Base-by-base conservation (phyloP, 2,113 vertebrate species). In the Haemorhous mexicanus region DNA sequence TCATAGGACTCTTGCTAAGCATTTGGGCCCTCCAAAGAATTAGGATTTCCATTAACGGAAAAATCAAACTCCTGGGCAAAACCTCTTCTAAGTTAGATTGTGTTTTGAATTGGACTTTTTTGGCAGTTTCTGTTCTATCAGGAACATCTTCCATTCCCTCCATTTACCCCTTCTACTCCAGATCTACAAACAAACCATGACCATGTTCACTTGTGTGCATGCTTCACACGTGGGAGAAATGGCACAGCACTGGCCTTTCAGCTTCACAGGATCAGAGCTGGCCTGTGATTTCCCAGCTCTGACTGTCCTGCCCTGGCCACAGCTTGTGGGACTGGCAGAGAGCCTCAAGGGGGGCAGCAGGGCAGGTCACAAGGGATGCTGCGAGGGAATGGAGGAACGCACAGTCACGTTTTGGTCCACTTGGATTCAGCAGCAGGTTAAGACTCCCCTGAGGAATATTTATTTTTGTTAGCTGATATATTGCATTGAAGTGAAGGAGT, bases 381-480 rank as follows among this genome's bases (percentile, higher is more conserved):
- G 10, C 3, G 0, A 2, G 32, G 14, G 41, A 56, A 53, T 13
- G 15, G 16, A 78, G n/a, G 26, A 56, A 61, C 11, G 16, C 30
- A n/a, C 6, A 14, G 10, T 49, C 41, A 53, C 0, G 5, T 73
- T 69, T 85, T 30, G 26, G 10, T 55, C 12, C 46, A 46, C 55
- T 77, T 76, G 12, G 59, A 52, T 46, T 58, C 66, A 74, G 18
- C 28, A 73, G 30, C 37, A 83, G 49, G 52, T 49, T 70, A 58
- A 86, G 21, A 70, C 82, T 32, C 2, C 8, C 32, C 20, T 3
- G 2, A 33, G 26, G 18, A 33, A 17, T 70, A 41, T 70, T 73
- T 75, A 12, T 55, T 67, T 81, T 93, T 95, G 69, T 90, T 92
- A 83, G 55, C 62, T 94, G 52, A 69, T 97, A 56, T 70, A 73